Base-by-base conservation (phyloP, 2,113 vertebrate species). In the Cyprinodon variegatus region DNA sequence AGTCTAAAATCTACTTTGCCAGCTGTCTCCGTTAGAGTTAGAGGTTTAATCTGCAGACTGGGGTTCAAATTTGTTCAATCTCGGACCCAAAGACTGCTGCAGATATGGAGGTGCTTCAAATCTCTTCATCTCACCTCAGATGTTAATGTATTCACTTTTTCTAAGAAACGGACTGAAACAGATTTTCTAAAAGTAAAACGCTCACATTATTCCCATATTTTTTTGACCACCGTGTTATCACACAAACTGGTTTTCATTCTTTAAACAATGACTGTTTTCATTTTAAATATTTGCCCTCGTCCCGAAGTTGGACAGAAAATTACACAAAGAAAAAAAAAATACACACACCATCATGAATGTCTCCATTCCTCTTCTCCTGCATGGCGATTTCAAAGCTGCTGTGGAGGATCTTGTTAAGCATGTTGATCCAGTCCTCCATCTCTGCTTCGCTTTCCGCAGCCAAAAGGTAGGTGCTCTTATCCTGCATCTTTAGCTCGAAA, bases 401-500 rank as follows among this genome's bases (percentile, higher is more conserved):
- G 90, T 98, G 97, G 7, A 99, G 93, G 86, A 99, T 99, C 94
- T 97, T 97, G 90, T 99, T 99, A 64, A 99, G 93, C 0, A 95
- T 95, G 78, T 93, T 93, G 88, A 98, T 96, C 98, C 98, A 99
- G 29, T 99, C 98, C 72, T 99, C 98, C 98, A 99, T 99, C 94
- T 99, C 98, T 0, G 73, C 89, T 66, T 99, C 98, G 1, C 96
- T 95, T 82, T 99, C 98, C 3, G 98, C 96, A 11, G 98, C 97
- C 91, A 99, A 88, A 77, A 99, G 96, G 83, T 97, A 99, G 73
- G 95, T 96, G 78, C 97, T 99, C 92, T 99, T 99, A 89, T 99
- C 98, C 86, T 99, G 98, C 98, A 99, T 99, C 95, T 98, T 99
- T 83, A 99, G 94, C 90, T 99, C 98, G 66, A 99, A 99, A 0